Percentiles rank a stretch among this genome's conserved stretches.
These are phyloP conservation scores for Lycaon pictus DNA, from an alignment of 2,113 vertebrate genomes.

Conservation along the genomic window DNA sequence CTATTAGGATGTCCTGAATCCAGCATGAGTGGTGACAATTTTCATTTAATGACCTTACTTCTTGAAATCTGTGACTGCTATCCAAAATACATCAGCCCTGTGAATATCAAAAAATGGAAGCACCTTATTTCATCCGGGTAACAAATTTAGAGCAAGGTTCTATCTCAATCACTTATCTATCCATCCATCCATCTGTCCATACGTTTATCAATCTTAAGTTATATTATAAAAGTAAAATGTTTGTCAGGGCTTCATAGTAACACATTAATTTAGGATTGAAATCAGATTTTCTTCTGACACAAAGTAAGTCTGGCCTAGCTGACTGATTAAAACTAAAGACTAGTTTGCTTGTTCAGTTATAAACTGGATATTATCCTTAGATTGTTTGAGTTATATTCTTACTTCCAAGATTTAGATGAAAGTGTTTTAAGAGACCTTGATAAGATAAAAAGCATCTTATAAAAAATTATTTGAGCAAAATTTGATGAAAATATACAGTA, in stretches of 20 bases:
- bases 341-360: neutral
- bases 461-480: neutral
- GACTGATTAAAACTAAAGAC: neutral
- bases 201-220: neutral
- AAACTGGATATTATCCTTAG: neutral
- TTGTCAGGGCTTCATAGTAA: neutral
- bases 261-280: neutral
- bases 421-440: neutral
- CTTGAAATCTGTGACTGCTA: neutral
- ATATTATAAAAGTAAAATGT: slow-evolving; percentile 31
- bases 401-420: slow-evolving; percentile 1
- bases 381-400: neutral
- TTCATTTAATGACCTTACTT: neutral
- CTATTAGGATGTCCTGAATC: neutral
- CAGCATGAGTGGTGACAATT: neutral
- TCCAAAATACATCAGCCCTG: neutral
- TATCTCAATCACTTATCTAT: neutral
- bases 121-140: neutral
- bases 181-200: neutral
- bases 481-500: neutral
- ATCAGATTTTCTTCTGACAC: neutral
- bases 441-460: neutral
- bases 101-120: neutral
- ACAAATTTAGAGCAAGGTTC: neutral
- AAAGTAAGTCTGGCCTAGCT: neutral